Percentiles rank a stretch among this genome's conserved stretches.
phyloP scores from a whole-genome alignment of 2,113 vertebrate species.

The Rhombomys opimus region DNA sequence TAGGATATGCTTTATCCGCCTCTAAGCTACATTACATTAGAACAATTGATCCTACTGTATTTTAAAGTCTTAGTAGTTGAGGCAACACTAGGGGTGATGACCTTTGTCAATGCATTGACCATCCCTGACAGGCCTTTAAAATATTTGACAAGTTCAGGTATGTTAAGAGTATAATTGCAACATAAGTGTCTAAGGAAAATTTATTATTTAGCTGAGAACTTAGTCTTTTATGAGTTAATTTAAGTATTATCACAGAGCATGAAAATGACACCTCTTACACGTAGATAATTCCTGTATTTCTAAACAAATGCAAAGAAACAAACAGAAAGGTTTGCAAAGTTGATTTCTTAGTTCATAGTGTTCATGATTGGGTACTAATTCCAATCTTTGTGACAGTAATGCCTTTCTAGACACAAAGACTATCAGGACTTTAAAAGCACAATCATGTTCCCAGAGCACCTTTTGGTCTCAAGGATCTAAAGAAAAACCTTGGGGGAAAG shows the following conservation, averaged over 20 bases:
- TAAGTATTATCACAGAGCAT: conserved; percentile 15
- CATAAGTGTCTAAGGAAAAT: conserved; percentile 11
- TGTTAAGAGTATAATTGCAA: background rate
- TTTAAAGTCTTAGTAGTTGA: conserved; percentile 19
- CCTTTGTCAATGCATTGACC: conserved; percentile 19
- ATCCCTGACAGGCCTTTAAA: background rate
- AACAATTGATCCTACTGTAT: conserved; percentile 13
- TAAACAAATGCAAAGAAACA: conserved; percentile 6
- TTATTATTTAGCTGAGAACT: background rate
- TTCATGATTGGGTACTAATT: conserved; percentile 8
- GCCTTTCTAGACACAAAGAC: conserved; percentile 20
- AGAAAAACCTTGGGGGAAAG: background rate
- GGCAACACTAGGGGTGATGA: background rate
- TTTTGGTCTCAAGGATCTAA: background rate
- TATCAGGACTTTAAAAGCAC: conserved; percentile 23
- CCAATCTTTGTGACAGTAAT: background rate
- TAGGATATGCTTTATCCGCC: background rate
- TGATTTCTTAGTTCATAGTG: conserved; percentile 20
- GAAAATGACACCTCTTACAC: conserved; percentile 40
- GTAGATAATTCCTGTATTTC: background rate
- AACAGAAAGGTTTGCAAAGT: conserved; percentile 6
- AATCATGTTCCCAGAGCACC: background rate
- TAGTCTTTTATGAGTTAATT: conserved; percentile 33
- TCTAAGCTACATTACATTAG: conserved; percentile 21
- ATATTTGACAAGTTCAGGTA: background rate